phyloP scores from a whole-genome alignment of 1,140 invertebrate genomes.

The Polyergus mexicanus region DNA sequence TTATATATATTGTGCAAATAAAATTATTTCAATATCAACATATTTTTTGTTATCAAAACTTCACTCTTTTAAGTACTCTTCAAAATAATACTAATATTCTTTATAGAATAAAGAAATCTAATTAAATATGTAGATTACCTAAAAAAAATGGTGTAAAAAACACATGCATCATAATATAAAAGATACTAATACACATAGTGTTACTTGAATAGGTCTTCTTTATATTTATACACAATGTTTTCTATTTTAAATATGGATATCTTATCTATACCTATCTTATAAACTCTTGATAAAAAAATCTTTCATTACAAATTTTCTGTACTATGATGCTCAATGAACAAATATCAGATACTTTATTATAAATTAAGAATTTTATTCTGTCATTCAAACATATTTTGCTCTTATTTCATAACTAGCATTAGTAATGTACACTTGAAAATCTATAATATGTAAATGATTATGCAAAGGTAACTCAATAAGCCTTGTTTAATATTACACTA shows the following conservation, averaged over 20 bases:
- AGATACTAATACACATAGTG: background rate
- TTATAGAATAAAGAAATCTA: background rate
- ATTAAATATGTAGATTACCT: background rate
- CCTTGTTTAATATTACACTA: slow-evolving; percentile 34
- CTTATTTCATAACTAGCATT: slow-evolving; percentile 62
- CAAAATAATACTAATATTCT: background rate
- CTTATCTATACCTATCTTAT: slow-evolving; percentile 8
- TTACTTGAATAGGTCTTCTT: background rate
- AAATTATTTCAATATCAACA: slow-evolving; percentile 61
- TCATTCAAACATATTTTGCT: slow-evolving; percentile 49
- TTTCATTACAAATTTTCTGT: background rate
- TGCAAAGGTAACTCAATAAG: slow-evolving; percentile 68
- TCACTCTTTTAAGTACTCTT: slow-evolving; percentile 51
- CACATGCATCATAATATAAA: background rate
- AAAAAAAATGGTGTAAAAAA: background rate
- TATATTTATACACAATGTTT: slow-evolving; percentile 31
- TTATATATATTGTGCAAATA: slow-evolving; percentile 62
- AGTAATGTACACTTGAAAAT: slow-evolving; percentile 62
- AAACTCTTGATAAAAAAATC: slow-evolving; percentile 6
- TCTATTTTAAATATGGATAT: slow-evolving; percentile 1
- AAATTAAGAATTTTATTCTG: slow-evolving; percentile 69
- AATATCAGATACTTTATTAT: slow-evolving; percentile 37
- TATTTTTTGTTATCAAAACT: slow-evolving; percentile 40
- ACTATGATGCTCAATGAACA: slow-evolving; percentile 32
- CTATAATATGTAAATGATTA: slow-evolving; percentile 60